phyloP scores from a whole-genome alignment of 1,140 invertebrate species.

The Amyelois transitella region DNA sequence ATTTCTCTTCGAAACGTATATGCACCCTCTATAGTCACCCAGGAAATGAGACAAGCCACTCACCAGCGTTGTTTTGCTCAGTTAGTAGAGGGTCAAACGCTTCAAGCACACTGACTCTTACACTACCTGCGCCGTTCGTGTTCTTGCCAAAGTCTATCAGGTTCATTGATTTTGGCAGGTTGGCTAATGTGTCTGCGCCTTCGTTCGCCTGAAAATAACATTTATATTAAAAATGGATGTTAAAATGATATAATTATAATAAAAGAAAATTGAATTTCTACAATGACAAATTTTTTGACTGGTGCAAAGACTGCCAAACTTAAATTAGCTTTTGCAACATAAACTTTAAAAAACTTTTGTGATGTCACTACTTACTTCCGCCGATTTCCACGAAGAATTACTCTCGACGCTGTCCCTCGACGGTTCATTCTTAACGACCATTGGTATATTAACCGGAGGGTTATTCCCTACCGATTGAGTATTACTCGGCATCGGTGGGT shows the following conservation, averaged over 20 bases:
- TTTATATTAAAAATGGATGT: not conserved
- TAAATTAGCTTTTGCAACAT: too few species aligned
- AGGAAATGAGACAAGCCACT: slow-evolving; percentile 52
- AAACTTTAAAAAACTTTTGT: slow-evolving; percentile 4
- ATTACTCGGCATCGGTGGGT: slow-evolving; percentile 22
- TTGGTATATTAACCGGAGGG: slow-evolving; percentile 23
- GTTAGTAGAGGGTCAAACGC: slow-evolving; percentile 88
- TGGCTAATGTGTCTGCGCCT: slow-evolving; percentile 54
- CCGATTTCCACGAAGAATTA: slow-evolving; percentile 38
- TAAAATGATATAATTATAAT: not conserved
- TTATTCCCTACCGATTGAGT: slow-evolving; percentile 23
- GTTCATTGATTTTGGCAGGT: slow-evolving; percentile 52
- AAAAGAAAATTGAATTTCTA: not conserved
- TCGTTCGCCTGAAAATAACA: slow-evolving; percentile 47
- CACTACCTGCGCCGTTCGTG: slow-evolving; percentile 73
- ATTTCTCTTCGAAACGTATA: too few species aligned
- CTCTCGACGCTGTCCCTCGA: slow-evolving; percentile 35
- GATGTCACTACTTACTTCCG: slow-evolving; percentile 52
- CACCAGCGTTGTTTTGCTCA: slow-evolving; percentile 68
- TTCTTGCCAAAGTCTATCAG: slow-evolving; percentile 57
- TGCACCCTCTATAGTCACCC: too few species aligned
- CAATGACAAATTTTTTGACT: not conserved
- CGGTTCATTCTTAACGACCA: slow-evolving; percentile 31
- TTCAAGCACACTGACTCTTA: slow-evolving; percentile 86
- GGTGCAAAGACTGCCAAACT: too few species aligned